Base-by-base conservation (phyloP, 2,888 invertebrate species). In the Nomada lathburiana region DNA sequence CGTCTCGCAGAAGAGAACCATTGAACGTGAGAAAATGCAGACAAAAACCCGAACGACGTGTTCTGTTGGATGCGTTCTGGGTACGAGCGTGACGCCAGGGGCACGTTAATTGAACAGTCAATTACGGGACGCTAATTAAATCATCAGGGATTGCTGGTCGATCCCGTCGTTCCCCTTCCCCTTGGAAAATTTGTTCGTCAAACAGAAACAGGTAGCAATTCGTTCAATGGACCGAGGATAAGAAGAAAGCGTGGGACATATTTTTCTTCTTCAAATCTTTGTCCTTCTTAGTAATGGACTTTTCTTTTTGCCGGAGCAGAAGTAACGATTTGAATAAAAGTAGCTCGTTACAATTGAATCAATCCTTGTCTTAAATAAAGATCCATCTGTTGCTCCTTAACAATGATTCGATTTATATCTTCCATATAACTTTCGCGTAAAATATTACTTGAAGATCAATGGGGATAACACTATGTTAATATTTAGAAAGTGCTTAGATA, bases 41-140 rank as follows among this genome's bases (percentile, higher is more conserved):
- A 11, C 5, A 42, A 64, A 36, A 55, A 57, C 16, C 29, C 42
- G 53, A 5, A 29, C 7, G 36, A 47, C 23, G 57, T 29, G 50
- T 18, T 57, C 26, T 16, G 36, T 53, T 47, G 18, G 59, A 52
- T 50, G 52, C 64, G 50, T 52, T 13, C 42, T 23, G 42, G 5
- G n/a, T 13, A 47, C 2, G 26, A 60, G 47, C 36, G 55, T 50
- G n/a, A 63, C 29, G 52, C 52, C 11, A 13, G 55, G 11, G 62
- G 42, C 55, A 69, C 55, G 73, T 47, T 76, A 80, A 76, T 82
- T 68, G 71, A 72, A 82, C 77, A 69, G 65, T 77, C 75, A 69
- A 80, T 84, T 83, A 80, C 55, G 36, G 23, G 20, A 36, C 57
- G 50, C 72, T 80, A 78, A 83, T 83, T 83, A 83, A 76, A 70